Conservation (phyloP, 2,113 vertebrate genomes). For the Microtus ochrogaster region DNA sequence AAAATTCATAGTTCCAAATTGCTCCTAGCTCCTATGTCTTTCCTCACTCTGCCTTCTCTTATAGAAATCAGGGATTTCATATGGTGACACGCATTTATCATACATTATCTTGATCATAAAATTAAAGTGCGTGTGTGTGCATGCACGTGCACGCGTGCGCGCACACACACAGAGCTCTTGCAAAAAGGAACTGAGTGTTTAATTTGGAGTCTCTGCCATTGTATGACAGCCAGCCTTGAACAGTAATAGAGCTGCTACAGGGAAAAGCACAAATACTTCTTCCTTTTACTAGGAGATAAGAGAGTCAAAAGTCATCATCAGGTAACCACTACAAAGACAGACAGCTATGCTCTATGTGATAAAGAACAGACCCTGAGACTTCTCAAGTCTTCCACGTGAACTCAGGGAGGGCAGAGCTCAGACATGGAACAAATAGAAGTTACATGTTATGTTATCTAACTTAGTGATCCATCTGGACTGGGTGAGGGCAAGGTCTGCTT, state of each 20-base stretch:
- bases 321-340: not conserved
- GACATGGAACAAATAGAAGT: not conserved
- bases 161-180: not conserved
- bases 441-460: not conserved
- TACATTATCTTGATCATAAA: not conserved
- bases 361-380: not conserved
- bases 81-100: not conserved
- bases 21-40: not conserved
- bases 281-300: not conserved
- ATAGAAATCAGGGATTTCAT: conserved; percentile 7
- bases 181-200: not conserved
- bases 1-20: not conserved
- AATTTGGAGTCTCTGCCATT: not conserved
- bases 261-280: not conserved
- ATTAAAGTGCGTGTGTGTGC: not conserved
- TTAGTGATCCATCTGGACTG: not conserved
- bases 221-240: not conserved
- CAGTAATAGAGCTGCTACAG: not conserved
- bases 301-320: not conserved
- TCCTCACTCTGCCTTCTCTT: not conserved
- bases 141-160: accelerated
- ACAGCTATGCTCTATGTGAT: not conserved
- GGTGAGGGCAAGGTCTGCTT: not conserved
- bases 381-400: not conserved
- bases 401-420: not conserved